These are phyloP conservation scores for Herminia tarsipennalis DNA, from an alignment of 2,888 invertebrate species.

Conservation along the genomic window DNA sequence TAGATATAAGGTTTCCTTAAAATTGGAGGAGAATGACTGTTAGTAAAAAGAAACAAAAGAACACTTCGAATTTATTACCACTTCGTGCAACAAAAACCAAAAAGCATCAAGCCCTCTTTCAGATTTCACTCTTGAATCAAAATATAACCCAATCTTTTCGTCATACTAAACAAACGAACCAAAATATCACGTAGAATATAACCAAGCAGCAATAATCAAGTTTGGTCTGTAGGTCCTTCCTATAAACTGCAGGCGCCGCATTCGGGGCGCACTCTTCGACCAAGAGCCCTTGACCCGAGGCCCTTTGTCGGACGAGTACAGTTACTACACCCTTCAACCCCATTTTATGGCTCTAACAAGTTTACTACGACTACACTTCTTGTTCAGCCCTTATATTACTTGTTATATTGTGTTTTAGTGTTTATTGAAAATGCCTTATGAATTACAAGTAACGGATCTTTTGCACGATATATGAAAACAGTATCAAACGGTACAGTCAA, in stretches of 20 bases:
- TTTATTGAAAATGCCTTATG: background rate
- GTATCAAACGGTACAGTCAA: too few relatives aligned
- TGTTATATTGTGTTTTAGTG: constrained; percentile 1
- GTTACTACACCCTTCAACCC: constrained; percentile 41
- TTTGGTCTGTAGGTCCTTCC: constrained; percentile 45
- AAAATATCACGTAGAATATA: background rate
- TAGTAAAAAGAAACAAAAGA: too few relatives aligned
- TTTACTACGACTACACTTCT: constrained; percentile 7
- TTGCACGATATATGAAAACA: too few relatives aligned
- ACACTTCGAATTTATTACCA: too few relatives aligned
- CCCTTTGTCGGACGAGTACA: constrained; percentile 55
- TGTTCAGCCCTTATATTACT: constrained; percentile 1
- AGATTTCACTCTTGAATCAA: too few relatives aligned
- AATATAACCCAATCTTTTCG: too few relatives aligned
- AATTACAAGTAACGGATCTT: too few relatives aligned
- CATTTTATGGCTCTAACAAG: constrained; percentile 41
- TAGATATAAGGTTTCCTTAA: too few relatives aligned
- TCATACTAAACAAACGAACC: background rate
- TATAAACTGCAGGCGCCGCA: constrained; percentile 46
- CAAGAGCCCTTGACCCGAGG: constrained; percentile 59
- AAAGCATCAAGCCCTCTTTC: too few relatives aligned
- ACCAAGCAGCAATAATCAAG: constrained; percentile 42
- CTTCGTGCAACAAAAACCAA: too few relatives aligned
- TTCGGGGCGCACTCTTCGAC: constrained; percentile 38
- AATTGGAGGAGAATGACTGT: too few relatives aligned